Base-by-base conservation (phyloP, 37 sponge, comb jelly and placozoan species). In the Crambe crambe region DNA sequence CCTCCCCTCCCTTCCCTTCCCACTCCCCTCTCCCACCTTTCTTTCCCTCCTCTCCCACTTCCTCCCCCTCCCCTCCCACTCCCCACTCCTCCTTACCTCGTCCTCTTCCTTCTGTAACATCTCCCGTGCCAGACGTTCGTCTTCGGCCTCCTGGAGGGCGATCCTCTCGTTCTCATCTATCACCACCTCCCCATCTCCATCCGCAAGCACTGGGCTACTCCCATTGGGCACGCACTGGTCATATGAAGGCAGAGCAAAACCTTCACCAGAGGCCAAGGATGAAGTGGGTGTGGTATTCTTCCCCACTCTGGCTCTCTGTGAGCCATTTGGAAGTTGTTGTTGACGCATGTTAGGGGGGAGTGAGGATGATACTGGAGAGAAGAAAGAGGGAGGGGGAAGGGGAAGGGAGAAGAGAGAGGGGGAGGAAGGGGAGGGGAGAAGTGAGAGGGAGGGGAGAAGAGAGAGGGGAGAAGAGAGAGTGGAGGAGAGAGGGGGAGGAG, bases 141-240 rank as follows among this genome's bases (percentile, higher is more conserved):
- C 85, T 30, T 71, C 73, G 0, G 37, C 72, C 61, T 85, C 85
- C 66, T 85, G 85, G 38, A 51, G 57, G n/a, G 85, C 85, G 23
- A 66, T 34, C 31, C 74, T 22, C 54, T 82, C 83, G 35, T 61
- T 82, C 83, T 82, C 83, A 42, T 82, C 83, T 37, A 82, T 42
- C n/a, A 65, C 74, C 2, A 4, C 38, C 35, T 68, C 71, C 10
- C 39, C 80, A 1, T 77, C 78, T n/a, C 40, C 79, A 38, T 37
- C 68, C 3, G 3, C 42, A 38, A 17, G n/a, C 8, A 32, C 58
- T 15, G 58, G 51, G 3, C 27, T 41, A 2, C 21, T 6, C 2
- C 27, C 27, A 23, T 37, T 5, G 21, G 62, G 62, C 29, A 76
- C 60, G 43, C 42, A 42, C 22, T 73, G 29, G 42, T 51, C 74